Conservation (phyloP, 2,797 vertebrate species). For the Acanthiza pusilla region DNA sequence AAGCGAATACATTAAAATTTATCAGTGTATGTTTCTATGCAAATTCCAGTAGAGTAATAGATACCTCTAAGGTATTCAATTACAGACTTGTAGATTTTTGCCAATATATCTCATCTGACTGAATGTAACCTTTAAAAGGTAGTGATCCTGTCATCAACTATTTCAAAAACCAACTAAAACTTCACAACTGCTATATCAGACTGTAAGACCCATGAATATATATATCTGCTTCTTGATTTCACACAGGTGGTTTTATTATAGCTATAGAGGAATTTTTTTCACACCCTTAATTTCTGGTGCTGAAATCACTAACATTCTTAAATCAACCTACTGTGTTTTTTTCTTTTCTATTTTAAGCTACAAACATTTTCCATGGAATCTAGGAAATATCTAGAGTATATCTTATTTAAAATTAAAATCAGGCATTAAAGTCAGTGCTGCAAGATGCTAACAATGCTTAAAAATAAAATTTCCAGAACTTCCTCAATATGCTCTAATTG, state of each 20-base stretch:
- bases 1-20: background rate
- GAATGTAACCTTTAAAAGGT: background rate
- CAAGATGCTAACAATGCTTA: background rate
- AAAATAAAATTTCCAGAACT: background rate
- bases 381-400: background rate
- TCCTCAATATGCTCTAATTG: background rate
- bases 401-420: background rate
- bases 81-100: background rate
- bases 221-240: background rate
- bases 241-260: background rate
- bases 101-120: background rate
- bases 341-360: background rate
- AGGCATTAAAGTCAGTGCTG: background rate
- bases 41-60: background rate
- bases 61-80: background rate
- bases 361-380: background rate
- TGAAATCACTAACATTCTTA: background rate
- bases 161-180: background rate
- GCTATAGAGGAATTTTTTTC: background rate
- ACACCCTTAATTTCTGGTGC: background rate
- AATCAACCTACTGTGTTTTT: background rate
- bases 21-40: background rate
- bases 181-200: background rate
- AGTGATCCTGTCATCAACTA: background rate
- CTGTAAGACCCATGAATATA: background rate